Percentiles rank a stretch among this genome's conserved stretches.
Evolutionary conservation across 2,797 vertebrate genomes (phyloP).

Genomic region (Urosaurus nigricauda): DNA sequence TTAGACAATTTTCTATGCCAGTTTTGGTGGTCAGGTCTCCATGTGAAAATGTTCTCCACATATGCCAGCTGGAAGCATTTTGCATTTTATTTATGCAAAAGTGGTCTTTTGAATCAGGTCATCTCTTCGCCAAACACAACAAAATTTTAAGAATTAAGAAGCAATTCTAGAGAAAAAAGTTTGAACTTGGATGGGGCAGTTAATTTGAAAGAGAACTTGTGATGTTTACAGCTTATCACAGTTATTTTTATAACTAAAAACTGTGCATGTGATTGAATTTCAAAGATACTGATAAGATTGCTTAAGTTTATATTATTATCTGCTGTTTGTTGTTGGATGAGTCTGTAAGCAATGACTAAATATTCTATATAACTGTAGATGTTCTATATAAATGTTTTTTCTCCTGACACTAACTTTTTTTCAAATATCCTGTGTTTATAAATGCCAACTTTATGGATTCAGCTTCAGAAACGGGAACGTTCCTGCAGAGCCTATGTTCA

Average conservation of each 20-base stretch:
- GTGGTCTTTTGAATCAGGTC: not conserved
- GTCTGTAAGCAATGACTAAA: constrained; percentile 53
- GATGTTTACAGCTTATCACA: constrained; percentile 51
- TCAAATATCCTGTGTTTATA: constrained; percentile 80
- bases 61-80: not conserved
- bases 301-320: not conserved
- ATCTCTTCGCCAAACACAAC: not conserved
- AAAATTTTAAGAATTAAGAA: not conserved
- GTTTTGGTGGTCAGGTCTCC: not conserved
- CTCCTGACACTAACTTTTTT: constrained; percentile 81
- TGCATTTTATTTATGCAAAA: not conserved
- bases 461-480: constrained; percentile 99
- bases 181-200: not conserved
- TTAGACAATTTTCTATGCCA: not conserved
- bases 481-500: constrained; percentile 99
- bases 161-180: not conserved
- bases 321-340: constrained; percentile 45
- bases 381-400: constrained; percentile 74
- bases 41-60: not conserved
- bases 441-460: constrained; percentile 85
- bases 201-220: constrained; percentile 8
- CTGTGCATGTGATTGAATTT: constrained; percentile 46
- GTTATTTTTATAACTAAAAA: constrained; percentile 65
- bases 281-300: not conserved
- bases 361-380: constrained; percentile 42